These are phyloP conservation scores for Parnassius smintheus DNA, from an alignment of 2,888 invertebrate genomes.

Conservation along the genomic window DNA sequence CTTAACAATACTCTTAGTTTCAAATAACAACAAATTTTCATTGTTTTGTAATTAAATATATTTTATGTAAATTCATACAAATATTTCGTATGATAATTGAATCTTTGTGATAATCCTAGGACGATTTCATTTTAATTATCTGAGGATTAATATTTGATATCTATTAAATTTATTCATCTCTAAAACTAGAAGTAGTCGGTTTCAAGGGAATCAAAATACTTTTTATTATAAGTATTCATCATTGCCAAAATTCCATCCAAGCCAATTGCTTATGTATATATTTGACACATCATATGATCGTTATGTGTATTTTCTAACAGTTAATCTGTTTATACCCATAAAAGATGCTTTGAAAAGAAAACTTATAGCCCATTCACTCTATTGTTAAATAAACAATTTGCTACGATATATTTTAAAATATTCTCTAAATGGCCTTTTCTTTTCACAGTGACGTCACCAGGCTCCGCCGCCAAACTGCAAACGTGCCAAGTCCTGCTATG, in stretches of 20 bases:
- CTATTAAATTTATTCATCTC: no score
- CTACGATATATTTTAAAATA: slow-evolving; percentile 20
- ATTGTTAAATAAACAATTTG: slow-evolving; percentile 24
- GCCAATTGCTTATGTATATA: no score
- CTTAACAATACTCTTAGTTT: neutral
- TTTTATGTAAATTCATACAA: no score
- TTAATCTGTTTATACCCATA: slow-evolving; percentile 6
- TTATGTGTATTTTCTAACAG: neutral
- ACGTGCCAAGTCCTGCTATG: slow-evolving; percentile 67
- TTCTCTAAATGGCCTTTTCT: slow-evolving; percentile 36
- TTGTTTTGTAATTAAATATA: no score
- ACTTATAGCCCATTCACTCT: slow-evolving; percentile 8
- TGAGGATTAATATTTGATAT: no score
- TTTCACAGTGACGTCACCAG: slow-evolving; percentile 72
- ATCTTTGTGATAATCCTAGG: no score
- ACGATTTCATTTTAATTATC: no score
- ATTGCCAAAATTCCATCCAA: no score
- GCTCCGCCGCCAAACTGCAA: slow-evolving; percentile 58
- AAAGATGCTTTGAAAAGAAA: slow-evolving; percentile 14
- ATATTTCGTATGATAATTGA: no score
- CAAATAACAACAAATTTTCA: neutral
- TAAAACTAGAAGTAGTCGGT: no score
- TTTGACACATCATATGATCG: neutral
- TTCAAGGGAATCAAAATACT: no score
- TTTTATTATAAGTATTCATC: no score